These are phyloP conservation scores for Aphelinus atriplicis DNA, from an alignment of 1,140 invertebrate genomes.

Conservation along the genomic window DNA sequence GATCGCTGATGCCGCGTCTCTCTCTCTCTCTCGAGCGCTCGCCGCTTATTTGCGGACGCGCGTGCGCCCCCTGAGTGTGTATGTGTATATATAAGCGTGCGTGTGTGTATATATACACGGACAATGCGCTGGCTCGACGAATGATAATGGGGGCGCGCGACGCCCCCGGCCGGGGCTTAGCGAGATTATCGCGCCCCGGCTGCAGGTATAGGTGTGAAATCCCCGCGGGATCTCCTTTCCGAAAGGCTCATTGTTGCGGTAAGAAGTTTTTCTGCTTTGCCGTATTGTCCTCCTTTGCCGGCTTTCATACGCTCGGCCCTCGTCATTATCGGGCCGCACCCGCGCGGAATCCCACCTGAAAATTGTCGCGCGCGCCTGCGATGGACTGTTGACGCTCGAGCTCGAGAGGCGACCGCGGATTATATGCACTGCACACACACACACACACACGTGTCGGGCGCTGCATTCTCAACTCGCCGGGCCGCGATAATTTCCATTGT, in stretches of 20 bases:
- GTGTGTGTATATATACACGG: conserved; percentile 4
- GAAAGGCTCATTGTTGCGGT: conserved; percentile 61
- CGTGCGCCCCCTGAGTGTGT: neutral
- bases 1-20: conserved; percentile 53
- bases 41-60: conserved; percentile 8
- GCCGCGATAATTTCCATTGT: too few relatives aligned
- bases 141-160: conserved; percentile 57
- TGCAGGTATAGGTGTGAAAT: conserved; percentile 64
- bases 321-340: too few relatives aligned
- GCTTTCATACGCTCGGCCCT: conserved; percentile 4
- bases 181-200: conserved; percentile 57
- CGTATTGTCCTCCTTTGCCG: conserved; percentile 34
- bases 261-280: conserved; percentile 59
- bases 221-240: conserved; percentile 60
- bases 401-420: too few relatives aligned
- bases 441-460: too few relatives aligned
- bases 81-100: neutral
- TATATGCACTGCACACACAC: too few relatives aligned
- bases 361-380: too few relatives aligned
- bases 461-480: too few relatives aligned
- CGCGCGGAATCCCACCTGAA: too few relatives aligned
- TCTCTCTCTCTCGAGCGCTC: neutral
- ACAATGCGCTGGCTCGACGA: conserved; percentile 55
- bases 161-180: conserved; percentile 51
- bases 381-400: too few relatives aligned